Evolutionary conservation across 1,140 invertebrate genomes (phyloP), one percentile per base, ranked within the genome.

Genomic region (Colletes gigas): DNA sequence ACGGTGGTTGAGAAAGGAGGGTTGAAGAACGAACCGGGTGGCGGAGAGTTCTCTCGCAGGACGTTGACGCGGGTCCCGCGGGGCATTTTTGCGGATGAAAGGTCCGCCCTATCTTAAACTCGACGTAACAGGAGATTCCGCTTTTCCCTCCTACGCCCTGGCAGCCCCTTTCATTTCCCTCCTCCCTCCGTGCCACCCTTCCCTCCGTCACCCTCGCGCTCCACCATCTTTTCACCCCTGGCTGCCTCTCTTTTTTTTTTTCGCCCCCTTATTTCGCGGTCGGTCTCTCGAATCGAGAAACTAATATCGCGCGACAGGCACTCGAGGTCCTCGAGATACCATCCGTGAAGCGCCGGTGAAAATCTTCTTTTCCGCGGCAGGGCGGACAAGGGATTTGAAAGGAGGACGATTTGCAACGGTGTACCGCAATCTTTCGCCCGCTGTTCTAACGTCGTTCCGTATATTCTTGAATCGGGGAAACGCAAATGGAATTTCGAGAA

Each of bases 21-120:
- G 52, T 67, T 62, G 54, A 50, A 59, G 76, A 69, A 63, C 65
- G 68, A 60, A 65, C 47, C 12, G 50, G 70, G n/a, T 57, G 62
- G 59, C 44, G 30, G 30, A 63, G 30, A 74, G 78, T 88, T 90
- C 89, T 89, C 73, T 83, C 88, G 83, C 62, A 85, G 89, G 88
- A 92, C 91, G 90, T 92, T 92, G 91, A 92, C 91, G 89, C 83
- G 88, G 87, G 89, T 93, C 92, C 89, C 92, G 87, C 81, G 91
- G 90, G 92, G 88, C 90, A 92, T 90, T 92, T 92, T 92, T 89
- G 83, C 88, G 86, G 84, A 90, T 86, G 82, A 85, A 85, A 88
- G 81, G 85, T 84, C 88, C 85, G 86, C 83, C 86, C 87, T 84
- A 82, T 83, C 90, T 90, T 83, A 83, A 85, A 87, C 83, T 88